Conservation (phyloP, 2,113 vertebrate genomes). For the Hoplias malabaricus region DNA sequence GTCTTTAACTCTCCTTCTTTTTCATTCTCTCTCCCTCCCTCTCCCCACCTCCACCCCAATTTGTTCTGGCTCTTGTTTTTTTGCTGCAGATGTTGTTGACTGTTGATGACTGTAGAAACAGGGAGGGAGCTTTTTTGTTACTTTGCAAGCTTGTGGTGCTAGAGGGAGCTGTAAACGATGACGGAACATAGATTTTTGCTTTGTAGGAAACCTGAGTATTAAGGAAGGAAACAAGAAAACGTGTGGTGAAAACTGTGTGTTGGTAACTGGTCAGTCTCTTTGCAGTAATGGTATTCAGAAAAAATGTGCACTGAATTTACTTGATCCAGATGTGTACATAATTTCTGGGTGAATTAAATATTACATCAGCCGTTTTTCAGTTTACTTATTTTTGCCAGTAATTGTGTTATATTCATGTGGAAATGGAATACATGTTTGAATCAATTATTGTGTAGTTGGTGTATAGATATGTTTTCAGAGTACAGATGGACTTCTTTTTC, state of each 20-base stretch:
- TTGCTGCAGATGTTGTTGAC: constrained; percentile 65
- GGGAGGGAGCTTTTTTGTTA: constrained; percentile 55
- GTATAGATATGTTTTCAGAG: no score
- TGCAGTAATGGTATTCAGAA: background rate
- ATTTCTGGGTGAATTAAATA: background rate
- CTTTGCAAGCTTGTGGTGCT: background rate
- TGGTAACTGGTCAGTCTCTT: background rate
- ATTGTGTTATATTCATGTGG: no score
- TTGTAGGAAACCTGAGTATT: background rate
- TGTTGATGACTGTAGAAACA: constrained; percentile 62
- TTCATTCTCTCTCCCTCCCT: constrained; percentile 29
- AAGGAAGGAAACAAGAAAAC: background rate
- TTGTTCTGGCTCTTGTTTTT: constrained; percentile 63
- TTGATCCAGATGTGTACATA: background rate
- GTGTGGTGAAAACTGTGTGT: background rate
- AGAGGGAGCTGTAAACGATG: constrained; percentile 14
- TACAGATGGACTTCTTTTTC: no score
- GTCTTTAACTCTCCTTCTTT: constrained; percentile 52
- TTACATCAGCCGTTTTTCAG: background rate
- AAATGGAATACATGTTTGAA: no score
- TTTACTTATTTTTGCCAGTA: background rate
- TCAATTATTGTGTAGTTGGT: no score
- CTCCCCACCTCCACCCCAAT: constrained; percentile 62
- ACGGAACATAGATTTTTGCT: background rate
- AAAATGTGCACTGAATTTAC: background rate